Base-by-base conservation (phyloP, 2,797 vertebrate species). In the Atherinosoma microstoma region DNA sequence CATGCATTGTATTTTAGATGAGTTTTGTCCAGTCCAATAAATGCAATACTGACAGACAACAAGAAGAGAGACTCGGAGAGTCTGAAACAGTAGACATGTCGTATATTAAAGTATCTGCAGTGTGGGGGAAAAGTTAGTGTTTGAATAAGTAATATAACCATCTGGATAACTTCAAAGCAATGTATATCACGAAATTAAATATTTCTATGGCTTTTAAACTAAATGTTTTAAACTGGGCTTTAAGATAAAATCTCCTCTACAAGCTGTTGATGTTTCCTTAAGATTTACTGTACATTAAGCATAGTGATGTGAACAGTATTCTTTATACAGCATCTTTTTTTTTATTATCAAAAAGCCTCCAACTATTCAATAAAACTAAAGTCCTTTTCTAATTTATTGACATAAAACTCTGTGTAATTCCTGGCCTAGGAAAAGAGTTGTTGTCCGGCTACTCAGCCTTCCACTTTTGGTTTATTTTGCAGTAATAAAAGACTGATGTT, bases 1-100 rank as follows among this genome's bases (percentile, higher is more conserved):
- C 42, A 80, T 42, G 75, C 12, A 22, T 68, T 86, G 9, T 62
- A 83, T 83, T 82, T 84, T 72, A 68, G 18, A 83, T 77, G 60
- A 65, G 35, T 47, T 70, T 51, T 64, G 47, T 83, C 51, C 56
- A 69, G 58, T 38, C 29, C 36, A 56, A 66, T 72, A 58, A 82
- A 85, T 34, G n/a, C 20, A 75, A 62, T 49, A 36, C 68, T 36
- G 74, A 36, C 66, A 58, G 51, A 54, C 29, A 73, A 61, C 75
- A 77, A 62, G n/a, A 58, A 78, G 38, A 84, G 29, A 67, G 18
- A 65, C 58, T 30, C 64, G 24, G 73, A 53, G 56, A 61, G 29
- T 53, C 38, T 40, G 11, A 45, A 53, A 56, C 58, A 54, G 34
- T 54, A 16, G 58, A 61, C 8, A 53, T 32, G n/a, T 54, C 15